These are phyloP conservation scores for Morelia viridis DNA, from an alignment of 2,797 vertebrate species.

Conservation along the genomic window DNA sequence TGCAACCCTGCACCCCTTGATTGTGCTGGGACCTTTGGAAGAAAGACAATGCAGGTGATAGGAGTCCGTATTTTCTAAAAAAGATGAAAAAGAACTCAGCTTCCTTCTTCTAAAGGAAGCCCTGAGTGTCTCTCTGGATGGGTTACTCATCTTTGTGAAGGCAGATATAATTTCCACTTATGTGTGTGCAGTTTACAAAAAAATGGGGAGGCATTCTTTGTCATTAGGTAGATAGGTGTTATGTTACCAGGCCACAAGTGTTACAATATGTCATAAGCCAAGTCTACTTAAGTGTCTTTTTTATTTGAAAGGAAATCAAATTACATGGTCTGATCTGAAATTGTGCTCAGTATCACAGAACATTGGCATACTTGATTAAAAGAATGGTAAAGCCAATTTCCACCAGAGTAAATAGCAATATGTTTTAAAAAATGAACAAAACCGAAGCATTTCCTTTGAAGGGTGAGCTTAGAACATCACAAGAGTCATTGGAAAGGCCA, in stretches of 20 bases:
- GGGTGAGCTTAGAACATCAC: slow-evolving; percentile 22
- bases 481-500: slow-evolving; percentile 32
- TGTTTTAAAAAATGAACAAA: neutral
- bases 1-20: too few species aligned
- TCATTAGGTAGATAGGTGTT: neutral
- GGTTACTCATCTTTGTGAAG: neutral
- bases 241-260: neutral
- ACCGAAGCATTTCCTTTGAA: slow-evolving; percentile 20
- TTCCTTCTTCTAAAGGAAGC: neutral
- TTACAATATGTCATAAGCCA: neutral
- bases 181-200: neutral
- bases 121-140: neutral
- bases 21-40: too few species aligned
- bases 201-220: neutral
- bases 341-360: neutral
- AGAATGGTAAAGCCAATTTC: slow-evolving; percentile 18
- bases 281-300: slow-evolving; percentile 12
- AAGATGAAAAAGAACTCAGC: neutral
- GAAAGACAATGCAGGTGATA: too few species aligned
- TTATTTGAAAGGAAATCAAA: neutral
- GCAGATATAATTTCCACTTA: neutral
- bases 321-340: neutral
- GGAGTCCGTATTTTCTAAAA: neutral
- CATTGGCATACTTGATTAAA: neutral
- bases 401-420: slow-evolving; percentile 25